Percentiles rank a stretch among this genome's conserved stretches.
Evolutionary conservation across 1,140 invertebrate genomes (phyloP).

Genomic region (Meloidogyne hapla): DNA sequence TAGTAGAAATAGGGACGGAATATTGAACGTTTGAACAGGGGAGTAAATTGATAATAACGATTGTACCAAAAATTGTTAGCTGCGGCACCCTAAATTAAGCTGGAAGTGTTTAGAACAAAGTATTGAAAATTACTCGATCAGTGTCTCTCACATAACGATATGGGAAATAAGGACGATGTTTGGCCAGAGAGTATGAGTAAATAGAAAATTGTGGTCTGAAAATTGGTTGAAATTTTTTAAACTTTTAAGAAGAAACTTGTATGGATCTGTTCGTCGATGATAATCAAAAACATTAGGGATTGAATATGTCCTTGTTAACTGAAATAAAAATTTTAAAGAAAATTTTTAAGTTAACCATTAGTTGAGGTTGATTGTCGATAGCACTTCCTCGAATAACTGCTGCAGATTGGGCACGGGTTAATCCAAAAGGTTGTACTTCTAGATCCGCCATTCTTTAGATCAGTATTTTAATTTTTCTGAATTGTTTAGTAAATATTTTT

Average conservation of each 20-base stretch:
- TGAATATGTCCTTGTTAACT: constrained; percentile 38
- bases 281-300: constrained; percentile 35
- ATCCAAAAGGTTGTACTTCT: constrained; percentile 8
- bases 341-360: constrained; percentile 23
- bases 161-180: constrained; percentile 12
- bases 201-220: constrained; percentile 18
- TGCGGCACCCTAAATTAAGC: constrained; percentile 1
- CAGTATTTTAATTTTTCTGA: not conserved
- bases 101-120: too few species aligned
- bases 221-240: not conserved
- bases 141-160: constrained; percentile 17
- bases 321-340: not conserved
- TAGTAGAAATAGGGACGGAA: constrained; percentile 29
- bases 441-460: constrained; percentile 17
- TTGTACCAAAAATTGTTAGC: constrained; percentile 25
- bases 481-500: not conserved
- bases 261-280: constrained; percentile 28
- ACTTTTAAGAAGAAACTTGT: constrained; percentile 23
- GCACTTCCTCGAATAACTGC: constrained; percentile 36
- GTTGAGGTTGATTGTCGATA: constrained; percentile 28
- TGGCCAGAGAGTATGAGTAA: constrained; percentile 4
- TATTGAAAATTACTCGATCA: constrained; percentile 9
- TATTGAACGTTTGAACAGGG: constrained; percentile 10
- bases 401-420: constrained; percentile 38
- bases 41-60: constrained; percentile 21